Conservation (phyloP, 2,888 invertebrate species). For the Agrenia bidenticulata region DNA sequence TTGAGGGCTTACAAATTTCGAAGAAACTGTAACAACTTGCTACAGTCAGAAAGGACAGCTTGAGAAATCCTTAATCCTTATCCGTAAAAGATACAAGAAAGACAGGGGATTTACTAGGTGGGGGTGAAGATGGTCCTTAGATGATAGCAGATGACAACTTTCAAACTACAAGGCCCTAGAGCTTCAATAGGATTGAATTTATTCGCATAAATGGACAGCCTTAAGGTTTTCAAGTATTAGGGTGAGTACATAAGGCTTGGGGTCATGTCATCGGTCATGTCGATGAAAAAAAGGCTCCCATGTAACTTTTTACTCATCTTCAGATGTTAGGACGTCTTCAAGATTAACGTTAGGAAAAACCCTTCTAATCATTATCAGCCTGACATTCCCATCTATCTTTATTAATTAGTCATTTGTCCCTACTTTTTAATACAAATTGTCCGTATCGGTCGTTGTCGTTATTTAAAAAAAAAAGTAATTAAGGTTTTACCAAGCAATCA, state of each 20-base stretch:
- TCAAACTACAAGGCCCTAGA: background rate
- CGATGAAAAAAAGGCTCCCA: too few species aligned
- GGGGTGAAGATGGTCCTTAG: background rate
- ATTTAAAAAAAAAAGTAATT: constrained; percentile 2
- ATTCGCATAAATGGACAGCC: constrained; percentile 14
- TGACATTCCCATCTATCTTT: too few species aligned
- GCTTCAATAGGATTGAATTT: constrained; percentile 13
- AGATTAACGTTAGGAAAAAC: too few species aligned
- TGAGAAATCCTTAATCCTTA: background rate
- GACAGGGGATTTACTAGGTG: background rate
- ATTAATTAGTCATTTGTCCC: too few species aligned
- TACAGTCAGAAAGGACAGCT: background rate
- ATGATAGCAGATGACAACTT: constrained; percentile 4
- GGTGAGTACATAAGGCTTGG: too few species aligned
- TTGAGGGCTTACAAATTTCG: too few species aligned
- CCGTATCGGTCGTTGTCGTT: background rate
- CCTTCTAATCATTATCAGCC: too few species aligned
- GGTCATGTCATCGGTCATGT: too few species aligned
- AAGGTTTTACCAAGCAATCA: constrained; percentile 5
- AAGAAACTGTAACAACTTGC: too few species aligned
- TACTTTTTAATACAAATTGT: too few species aligned
- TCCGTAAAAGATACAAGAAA: background rate
- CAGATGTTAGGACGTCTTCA: too few species aligned
- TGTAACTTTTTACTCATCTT: too few species aligned
- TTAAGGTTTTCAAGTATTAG: background rate